Evolutionary conservation across 2,888 invertebrate genomes (phyloP).

Genomic region (Zootermopsis nevadensis): DNA sequence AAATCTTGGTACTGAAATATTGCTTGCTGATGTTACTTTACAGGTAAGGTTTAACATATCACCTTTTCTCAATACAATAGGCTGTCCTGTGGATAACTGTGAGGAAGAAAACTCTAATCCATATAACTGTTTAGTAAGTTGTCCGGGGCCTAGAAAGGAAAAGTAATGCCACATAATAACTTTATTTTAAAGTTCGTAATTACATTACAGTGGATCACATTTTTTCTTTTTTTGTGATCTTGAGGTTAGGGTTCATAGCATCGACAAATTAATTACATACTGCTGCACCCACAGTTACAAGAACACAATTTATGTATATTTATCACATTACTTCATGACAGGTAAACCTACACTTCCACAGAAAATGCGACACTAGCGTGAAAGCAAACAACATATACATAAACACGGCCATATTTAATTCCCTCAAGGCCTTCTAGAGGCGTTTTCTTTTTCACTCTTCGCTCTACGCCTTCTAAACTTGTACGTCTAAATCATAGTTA

Average conservation of each 20-base stretch:
- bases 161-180: neutral
- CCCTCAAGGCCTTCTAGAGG: neutral
- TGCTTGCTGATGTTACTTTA: constrained; percentile 49
- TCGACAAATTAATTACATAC: neutral
- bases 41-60: constrained; percentile 59
- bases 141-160: constrained; percentile 46
- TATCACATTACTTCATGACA: neutral
- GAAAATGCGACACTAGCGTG: constrained; percentile 33
- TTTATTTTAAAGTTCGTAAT: neutral
- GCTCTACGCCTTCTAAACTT: neutral
- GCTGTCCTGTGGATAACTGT: constrained; percentile 8
- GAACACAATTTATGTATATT: neutral
- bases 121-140: constrained; percentile 7
- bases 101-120: neutral
- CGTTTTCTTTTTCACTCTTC: no score
- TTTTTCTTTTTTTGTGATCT: neutral
- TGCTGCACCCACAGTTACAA: no score
- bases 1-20: constrained; percentile 30
- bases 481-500: no score
- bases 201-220: neutral
- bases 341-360: constrained; percentile 42
- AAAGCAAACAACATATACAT: constrained; percentile 31
- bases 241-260: neutral
- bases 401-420: constrained; percentile 37
- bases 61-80: constrained; percentile 55